phyloP scores from a whole-genome alignment of 2,113 vertebrate genomes.

The Micronisus gabar region DNA sequence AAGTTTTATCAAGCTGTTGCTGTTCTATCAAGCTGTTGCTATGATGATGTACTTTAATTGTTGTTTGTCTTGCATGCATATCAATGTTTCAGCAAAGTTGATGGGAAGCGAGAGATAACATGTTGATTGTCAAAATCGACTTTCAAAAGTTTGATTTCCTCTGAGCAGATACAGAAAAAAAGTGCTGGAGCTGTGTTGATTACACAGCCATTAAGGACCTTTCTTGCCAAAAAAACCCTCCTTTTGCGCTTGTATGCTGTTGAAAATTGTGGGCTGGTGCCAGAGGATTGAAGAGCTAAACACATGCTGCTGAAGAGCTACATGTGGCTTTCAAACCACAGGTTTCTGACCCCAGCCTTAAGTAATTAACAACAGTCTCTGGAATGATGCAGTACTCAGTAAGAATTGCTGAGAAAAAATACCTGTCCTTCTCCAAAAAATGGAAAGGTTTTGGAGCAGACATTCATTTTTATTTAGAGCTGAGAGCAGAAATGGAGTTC shows the following conservation, averaged over 20 bases:
- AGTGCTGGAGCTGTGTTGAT: slow-evolving; percentile 35
- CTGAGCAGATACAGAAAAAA: background rate
- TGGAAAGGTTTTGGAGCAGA: background rate
- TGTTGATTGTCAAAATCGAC: background rate
- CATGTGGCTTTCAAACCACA: slow-evolving; percentile 8
- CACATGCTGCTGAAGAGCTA: slow-evolving; percentile 32
- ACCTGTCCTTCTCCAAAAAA: slow-evolving; percentile 1
- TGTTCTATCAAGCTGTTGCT: background rate
- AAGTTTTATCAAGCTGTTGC: background rate
- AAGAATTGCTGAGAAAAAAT: slow-evolving; percentile 7
- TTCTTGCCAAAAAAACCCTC: background rate
- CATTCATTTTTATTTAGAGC: background rate
- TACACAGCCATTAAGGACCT: slow-evolving; percentile 11
- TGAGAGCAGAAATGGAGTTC: background rate
- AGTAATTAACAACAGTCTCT: slow-evolving; percentile 43
- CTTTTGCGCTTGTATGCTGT: slow-evolving; percentile 11
- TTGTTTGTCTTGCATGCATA: background rate
- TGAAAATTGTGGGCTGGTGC: slow-evolving; percentile 52
- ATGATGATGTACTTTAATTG: background rate
- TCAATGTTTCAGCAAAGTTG: background rate
- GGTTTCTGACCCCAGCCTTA: slow-evolving; percentile 45
- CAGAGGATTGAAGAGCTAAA: slow-evolving; percentile 51
- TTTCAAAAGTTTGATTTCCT: slow-evolving; percentile 43
- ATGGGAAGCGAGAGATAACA: background rate
- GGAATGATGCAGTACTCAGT: background rate